Evolutionary conservation across 2,888 invertebrate species (phyloP), one percentile per base, ranked within the genome.

Genomic region (Anorthoa munda): DNA sequence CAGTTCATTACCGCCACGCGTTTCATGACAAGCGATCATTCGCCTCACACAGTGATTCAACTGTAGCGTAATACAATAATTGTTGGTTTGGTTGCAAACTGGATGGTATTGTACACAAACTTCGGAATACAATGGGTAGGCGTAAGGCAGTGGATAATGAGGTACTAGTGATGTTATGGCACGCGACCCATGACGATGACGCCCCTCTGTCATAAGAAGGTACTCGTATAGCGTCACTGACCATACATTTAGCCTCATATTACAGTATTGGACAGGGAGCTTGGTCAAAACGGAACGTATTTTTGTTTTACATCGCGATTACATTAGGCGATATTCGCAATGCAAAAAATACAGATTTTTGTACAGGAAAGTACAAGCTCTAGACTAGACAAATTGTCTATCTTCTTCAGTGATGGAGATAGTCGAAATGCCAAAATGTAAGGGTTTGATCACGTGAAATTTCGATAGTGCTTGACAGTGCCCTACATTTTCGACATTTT

Each of bases 131-230:
- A 75, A 75, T 75, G 55, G 61, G 50, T 51, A 79, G 75, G 75
- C 75, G 75, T 79, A 79, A 79, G 72, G 72, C 61, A 26, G 79
- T 71, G 18, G 72, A 15, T 79, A 26, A 61, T 69, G 15, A 1
- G 17, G n/a, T 18, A 13, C 55, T 46, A 48, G 63, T 55, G 45
- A 58, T 56, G 21, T 60, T 65, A 46, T 58, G 67, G 85, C 87
- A 86, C 85, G 86, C 89, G 91, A 90, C 91, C 90, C 89, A 84
- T 88, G 90, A 90, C 90, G 85, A 66, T 67, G 45, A 69, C 84
- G 76, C 77, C 85, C 74, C 69, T 31, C 76, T 74, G 84, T 81
- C 82, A 79, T 72, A 26, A 39, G 31, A 31, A 31, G 39, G 7
- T 39, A 39, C 15, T 59, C 39, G n/a, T n/a, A n/a, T 18, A 39